Evolutionary conservation across 2,113 vertebrate species (phyloP).

Genomic region (Nematolebias whitei): DNA sequence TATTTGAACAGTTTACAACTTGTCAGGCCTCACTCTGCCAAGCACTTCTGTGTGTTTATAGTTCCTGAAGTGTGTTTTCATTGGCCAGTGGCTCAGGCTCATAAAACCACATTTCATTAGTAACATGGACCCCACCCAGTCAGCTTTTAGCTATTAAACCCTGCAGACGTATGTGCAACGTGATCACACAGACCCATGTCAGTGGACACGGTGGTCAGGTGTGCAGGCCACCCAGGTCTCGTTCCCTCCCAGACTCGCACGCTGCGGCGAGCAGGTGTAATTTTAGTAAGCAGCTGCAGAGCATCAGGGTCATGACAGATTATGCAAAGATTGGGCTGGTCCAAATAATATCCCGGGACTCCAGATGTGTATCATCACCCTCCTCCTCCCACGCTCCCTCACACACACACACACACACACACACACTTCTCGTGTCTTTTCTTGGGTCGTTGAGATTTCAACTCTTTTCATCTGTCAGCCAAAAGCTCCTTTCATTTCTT

Average conservation of each 20-base stretch:
- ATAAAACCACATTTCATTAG: constrained; percentile 4
- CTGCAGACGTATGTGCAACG: not conserved
- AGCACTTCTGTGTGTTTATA: not conserved
- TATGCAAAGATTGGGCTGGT: constrained; percentile 25
- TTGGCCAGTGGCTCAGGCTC: constrained; percentile 4
- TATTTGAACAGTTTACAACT: not conserved
- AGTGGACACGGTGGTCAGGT: constrained; percentile 35
- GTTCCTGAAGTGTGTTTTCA: not conserved
- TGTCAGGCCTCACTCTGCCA: not conserved
- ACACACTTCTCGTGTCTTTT: constrained; percentile 52
- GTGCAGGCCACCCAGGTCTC: constrained; percentile 45
- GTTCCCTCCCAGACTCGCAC: constrained; percentile 1
- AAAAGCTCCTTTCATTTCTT: constrained; percentile 17
- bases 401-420: constrained; percentile 6
- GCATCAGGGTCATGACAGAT: constrained; percentile 36
- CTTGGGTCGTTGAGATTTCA: constrained; percentile 51
- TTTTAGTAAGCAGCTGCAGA: constrained; percentile 18
- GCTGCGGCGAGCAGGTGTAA: constrained; percentile 33
- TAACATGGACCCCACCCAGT: constrained; percentile 14
- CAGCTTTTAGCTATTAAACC: no score
- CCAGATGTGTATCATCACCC: constrained; percentile 49
- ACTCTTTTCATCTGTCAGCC: constrained; percentile 12
- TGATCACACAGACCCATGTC: constrained; percentile 13
- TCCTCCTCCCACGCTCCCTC: constrained; percentile 27
- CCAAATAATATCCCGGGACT: constrained; percentile 3